Evolutionary conservation across 1,140 invertebrate species (phyloP).

Genomic region (Caenorhabditis brenneri): DNA sequence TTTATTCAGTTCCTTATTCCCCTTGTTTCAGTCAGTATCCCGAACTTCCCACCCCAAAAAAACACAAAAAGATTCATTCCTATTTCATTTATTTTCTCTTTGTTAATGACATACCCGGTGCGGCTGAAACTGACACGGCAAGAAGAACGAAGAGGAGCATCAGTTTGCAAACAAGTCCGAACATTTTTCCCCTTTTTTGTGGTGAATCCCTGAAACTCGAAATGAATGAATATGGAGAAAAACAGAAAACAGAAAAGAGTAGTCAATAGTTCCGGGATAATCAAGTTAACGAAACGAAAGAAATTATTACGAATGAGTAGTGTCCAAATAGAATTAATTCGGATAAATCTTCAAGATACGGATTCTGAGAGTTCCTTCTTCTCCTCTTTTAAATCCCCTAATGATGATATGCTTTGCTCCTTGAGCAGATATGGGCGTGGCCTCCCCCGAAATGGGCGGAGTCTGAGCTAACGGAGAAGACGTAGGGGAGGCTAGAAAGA

Average conservation of each 20-base stretch:
- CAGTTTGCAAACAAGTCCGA: conserved; percentile 4
- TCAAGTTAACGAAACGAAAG: no score
- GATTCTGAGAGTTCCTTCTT: no score
- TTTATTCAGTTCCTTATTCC: no score
- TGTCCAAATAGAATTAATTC: no score
- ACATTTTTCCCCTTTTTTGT: background rate
- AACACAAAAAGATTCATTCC: background rate
- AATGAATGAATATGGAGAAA: background rate
- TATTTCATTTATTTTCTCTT: background rate
- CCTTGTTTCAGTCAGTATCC: no score
- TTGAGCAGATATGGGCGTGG: background rate
- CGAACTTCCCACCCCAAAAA: background rate
- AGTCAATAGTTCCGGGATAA: no score
- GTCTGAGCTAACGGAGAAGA: background rate
- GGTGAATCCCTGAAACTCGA: background rate
- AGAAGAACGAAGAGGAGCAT: background rate
- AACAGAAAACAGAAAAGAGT: background rate
- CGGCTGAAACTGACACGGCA: background rate
- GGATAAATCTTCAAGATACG: no score
- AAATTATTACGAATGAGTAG: no score
- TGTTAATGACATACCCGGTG: conserved; percentile 2
- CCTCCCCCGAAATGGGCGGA: background rate
- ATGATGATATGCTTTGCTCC: background rate
- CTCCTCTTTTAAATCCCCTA: background rate
- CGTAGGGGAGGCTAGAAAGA: background rate